Conservation (phyloP, 2,888 invertebrate species). For the Lomographa bimaculata region DNA sequence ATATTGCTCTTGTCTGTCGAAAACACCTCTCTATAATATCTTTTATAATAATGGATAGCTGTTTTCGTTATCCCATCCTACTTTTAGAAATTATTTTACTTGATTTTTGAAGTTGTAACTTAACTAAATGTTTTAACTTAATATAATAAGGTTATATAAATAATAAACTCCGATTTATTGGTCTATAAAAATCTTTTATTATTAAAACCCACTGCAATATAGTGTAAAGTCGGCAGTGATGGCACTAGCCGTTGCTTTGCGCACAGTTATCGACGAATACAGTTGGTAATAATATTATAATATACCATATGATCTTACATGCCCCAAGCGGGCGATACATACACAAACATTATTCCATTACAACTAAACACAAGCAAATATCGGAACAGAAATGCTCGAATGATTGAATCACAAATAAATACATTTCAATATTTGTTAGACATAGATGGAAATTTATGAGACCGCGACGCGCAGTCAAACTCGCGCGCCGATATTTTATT, state of each 20-base stretch:
- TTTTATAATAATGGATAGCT: not conserved
- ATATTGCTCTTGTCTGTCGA: too few species aligned
- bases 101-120: too few species aligned
- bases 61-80: too few species aligned
- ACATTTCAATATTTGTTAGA: constrained; percentile 55
- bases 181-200: constrained; percentile 81
- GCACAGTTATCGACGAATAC: constrained; percentile 60
- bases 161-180: too few species aligned
- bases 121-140: too few species aligned
- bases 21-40: too few species aligned
- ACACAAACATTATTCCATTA: constrained; percentile 60
- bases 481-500: constrained; percentile 38
- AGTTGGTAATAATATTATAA: constrained; percentile 58
- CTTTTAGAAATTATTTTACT: too few species aligned
- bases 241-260: constrained; percentile 34
- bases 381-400: constrained; percentile 62
- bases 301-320: constrained; percentile 57
- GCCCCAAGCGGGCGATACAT: constrained; percentile 48
- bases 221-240: constrained; percentile 53
- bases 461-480: constrained; percentile 46
- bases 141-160: too few species aligned
- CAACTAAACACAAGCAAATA: constrained; percentile 71
- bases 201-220: constrained; percentile 76
- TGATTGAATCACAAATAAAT: constrained; percentile 72
- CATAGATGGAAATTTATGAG: constrained; percentile 44